Evolutionary conservation across 2,888 invertebrate species (phyloP).

Genomic region (Eurytoma adleriae): DNA sequence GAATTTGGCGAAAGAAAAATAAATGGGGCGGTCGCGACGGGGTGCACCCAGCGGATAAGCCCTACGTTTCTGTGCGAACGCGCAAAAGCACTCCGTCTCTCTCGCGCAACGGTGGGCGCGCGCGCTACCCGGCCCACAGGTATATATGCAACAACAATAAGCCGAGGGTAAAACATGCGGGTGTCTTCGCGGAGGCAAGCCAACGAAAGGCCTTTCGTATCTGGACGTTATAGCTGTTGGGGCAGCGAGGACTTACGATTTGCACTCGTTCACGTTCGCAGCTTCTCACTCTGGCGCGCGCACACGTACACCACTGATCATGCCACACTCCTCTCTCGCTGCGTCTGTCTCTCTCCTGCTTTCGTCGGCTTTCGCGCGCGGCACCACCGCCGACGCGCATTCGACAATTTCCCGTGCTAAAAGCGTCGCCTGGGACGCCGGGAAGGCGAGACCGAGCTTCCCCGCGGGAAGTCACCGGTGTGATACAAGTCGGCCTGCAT

Average conservation of each 20-base stretch:
- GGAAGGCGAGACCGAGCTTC: no score
- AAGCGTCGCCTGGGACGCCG: not conserved
- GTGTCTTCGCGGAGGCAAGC: no score
- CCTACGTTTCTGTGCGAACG: no score
- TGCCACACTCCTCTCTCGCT: slow-evolving; percentile 24
- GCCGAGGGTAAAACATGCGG: slow-evolving; percentile 18
- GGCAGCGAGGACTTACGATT: slow-evolving; percentile 30
- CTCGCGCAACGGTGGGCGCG: slow-evolving; percentile 17
- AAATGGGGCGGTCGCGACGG: no score
- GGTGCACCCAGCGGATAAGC: no score
- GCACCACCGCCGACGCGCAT: slow-evolving; percentile 67
- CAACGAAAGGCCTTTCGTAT: not conserved
- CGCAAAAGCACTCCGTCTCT: not conserved
- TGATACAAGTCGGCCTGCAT: no score
- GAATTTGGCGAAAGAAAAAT: no score
- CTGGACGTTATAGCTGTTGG: not conserved
- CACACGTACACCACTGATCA: no score
- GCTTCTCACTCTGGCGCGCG: slow-evolving; percentile 5
- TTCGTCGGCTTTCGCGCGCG: slow-evolving; percentile 69
- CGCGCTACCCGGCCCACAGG: slow-evolving; percentile 16
- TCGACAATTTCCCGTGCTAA: slow-evolving; percentile 66
- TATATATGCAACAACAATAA: not conserved
- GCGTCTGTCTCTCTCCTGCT: not conserved
- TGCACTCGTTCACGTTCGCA: slow-evolving; percentile 4
- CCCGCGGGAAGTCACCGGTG: no score